These are phyloP conservation scores for Mesorhabditis belari DNA, from an alignment of 2,888 invertebrate genomes.

Conservation along the genomic window DNA sequence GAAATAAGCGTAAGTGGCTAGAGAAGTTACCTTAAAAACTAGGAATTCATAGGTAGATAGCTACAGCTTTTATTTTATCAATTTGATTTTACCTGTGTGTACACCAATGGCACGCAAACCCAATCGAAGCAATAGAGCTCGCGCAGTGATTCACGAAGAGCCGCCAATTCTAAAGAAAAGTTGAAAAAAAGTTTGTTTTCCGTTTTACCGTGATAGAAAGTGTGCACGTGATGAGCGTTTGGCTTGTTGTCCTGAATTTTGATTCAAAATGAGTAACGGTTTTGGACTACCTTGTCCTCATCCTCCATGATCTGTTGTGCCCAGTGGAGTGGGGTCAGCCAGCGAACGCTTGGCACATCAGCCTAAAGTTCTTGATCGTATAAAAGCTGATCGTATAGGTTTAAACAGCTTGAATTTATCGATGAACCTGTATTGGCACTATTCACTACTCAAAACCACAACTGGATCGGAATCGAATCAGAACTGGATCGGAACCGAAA, in stretches of 20 bases:
- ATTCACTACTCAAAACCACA: too few species aligned
- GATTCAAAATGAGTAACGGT: too few species aligned
- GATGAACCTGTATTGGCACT: too few species aligned
- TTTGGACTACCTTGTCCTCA: constrained; percentile 16
- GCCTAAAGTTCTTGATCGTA: constrained; percentile 6
- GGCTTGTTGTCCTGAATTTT: constrained; percentile 17
- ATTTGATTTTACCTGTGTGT: constrained; percentile 32
- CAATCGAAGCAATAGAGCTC: constrained; percentile 35
- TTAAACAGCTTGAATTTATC: too few species aligned
- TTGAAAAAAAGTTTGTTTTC: background rate
- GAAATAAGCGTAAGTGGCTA: constrained; percentile 55
- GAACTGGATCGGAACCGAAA: too few species aligned
- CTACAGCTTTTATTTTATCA: background rate
- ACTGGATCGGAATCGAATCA: too few species aligned
- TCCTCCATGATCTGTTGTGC: constrained; percentile 24
- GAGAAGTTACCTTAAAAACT: constrained; percentile 49
- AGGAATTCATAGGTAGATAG: background rate
- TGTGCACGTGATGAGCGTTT: constrained; percentile 14
- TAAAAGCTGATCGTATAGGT: too few species aligned
- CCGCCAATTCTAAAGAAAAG: constrained; percentile 20
- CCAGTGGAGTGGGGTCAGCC: constrained; percentile 44
- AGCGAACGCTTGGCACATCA: constrained; percentile 35
- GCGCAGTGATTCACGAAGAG: constrained; percentile 20
- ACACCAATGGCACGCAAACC: constrained; percentile 42
- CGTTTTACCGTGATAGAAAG: background rate